Evolutionary conservation across 37 sponge, comb jelly and placozoan species (phyloP), one percentile per base, ranked within the genome.

Genomic region (Eunapius fragilis): DNA sequence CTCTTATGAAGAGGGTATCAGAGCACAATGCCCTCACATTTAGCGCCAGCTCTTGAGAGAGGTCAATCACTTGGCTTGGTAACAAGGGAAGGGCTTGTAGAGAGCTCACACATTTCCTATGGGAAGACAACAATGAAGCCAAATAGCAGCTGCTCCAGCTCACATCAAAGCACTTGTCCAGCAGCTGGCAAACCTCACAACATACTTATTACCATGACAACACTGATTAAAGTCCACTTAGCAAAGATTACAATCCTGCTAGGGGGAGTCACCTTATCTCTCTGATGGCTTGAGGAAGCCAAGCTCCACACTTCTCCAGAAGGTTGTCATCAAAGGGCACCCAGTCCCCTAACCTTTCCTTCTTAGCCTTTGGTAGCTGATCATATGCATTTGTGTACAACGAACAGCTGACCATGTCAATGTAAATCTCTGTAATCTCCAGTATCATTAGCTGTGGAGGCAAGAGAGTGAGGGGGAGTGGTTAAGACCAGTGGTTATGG

Each of bases 281-380:
- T 30, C 97, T 71, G 70, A 97, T 91, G 69, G 89, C 92, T 48
- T 90, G 87, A 28, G 97, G 92, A 11, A 97, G 87, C 97, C 97
- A 97, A 0, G 88, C 91, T 12, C 91, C 87, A 5, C 84, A 84
- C 37, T 30, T 76, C 68, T 92, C 97, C 38, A 73, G 47, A 19
- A 94, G 77, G 27, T 80, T n/a, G 25, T 92, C 95, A 2, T 89
- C 78, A 74, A 92, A 92, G 12, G 83, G 67, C 33, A 30, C 30
- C 95, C 95, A 96, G 37, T 88, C 89, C 34, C 94, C 93, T 2
- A 96, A 67, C n/a, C 58, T 71, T 31, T 82, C 87, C 48, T 35
- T 68, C 68, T 79, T 87, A 30, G 32, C 85, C 82, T 87, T 80
- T 0, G 88, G 69, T 31, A 94, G 79, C 14, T 58, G 25, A 25